Percentiles rank a stretch among this genome's conserved stretches.
These are phyloP conservation scores for Melitaea athalia DNA, from an alignment of 2,888 invertebrate genomes.

Conservation along the genomic window DNA sequence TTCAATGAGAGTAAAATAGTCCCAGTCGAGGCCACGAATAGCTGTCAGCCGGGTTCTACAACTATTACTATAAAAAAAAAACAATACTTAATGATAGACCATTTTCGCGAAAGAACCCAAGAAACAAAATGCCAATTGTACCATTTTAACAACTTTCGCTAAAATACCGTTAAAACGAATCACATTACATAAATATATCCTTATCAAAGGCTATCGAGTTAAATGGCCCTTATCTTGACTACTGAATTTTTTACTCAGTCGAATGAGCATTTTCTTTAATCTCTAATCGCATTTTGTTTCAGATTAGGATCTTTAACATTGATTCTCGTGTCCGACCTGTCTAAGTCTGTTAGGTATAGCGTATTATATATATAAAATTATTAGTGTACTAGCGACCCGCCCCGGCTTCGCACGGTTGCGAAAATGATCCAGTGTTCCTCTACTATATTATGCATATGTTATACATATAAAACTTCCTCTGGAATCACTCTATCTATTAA, in stretches of 20 bases:
- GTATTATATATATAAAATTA: too few species aligned
- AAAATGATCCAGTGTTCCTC: too few species aligned
- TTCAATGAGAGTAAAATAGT: too few species aligned
- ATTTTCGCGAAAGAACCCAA: not conserved
- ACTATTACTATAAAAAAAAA: not conserved
- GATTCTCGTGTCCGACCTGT: not conserved
- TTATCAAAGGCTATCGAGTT: not conserved
- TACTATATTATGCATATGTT: too few species aligned
- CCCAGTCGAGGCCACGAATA: too few species aligned
- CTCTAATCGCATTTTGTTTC: not conserved
- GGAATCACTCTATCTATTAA: too few species aligned
- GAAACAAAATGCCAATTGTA: not conserved
- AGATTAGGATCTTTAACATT: not conserved
- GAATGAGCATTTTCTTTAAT: not conserved
- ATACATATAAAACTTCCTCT: too few species aligned
- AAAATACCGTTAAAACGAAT: not conserved
- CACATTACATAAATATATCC: not conserved
- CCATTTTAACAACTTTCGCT: not conserved
- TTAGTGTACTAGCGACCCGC: too few species aligned
- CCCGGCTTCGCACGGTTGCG: too few species aligned
- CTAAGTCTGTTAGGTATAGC: not conserved
- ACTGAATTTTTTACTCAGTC: constrained; percentile 3
- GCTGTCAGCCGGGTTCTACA: too few species aligned
- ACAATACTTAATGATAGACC: not conserved
- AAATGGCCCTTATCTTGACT: constrained; percentile 1